phyloP scores from a whole-genome alignment of 2,113 vertebrate genomes.

The Saiga tatarica region DNA sequence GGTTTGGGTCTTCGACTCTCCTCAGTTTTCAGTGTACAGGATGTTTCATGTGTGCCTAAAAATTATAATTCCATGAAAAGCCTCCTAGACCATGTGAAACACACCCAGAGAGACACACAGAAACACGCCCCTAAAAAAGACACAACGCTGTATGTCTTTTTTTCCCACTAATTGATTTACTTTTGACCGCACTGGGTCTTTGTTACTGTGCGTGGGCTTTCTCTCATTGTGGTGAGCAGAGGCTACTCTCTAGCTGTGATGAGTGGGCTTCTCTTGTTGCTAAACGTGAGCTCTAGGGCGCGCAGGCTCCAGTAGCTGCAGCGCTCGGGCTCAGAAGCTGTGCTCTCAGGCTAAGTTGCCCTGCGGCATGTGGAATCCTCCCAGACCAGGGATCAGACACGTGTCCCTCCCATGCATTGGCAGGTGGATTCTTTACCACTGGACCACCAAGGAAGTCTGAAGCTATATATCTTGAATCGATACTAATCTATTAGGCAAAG shows the following conservation, averaged over 20 bases:
- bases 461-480: not conserved
- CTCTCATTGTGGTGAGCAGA: not conserved
- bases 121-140: not conserved
- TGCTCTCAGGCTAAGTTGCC: not conserved
- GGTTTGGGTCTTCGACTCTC: not conserved
- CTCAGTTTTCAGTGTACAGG: not conserved
- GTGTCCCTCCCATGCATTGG: not conserved
- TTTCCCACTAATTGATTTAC: not conserved
- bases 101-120: not conserved
- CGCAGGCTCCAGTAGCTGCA: not conserved
- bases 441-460: not conserved
- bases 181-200: not conserved
- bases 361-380: not conserved
- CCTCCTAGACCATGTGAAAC: not conserved
- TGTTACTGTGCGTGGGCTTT: not conserved
- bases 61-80: not conserved
- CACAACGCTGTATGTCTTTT: too few relatives aligned
- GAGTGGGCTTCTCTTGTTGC: not conserved
- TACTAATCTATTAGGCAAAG: not conserved
- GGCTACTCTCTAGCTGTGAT: not conserved
- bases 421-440: not conserved
- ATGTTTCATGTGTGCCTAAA: not conserved
- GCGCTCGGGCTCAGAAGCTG: fast-evolving
- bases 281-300: not conserved
- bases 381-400: not conserved